Evolutionary conservation across 2,888 invertebrate genomes (phyloP).

Genomic region (Yponomeuta evonymella): DNA sequence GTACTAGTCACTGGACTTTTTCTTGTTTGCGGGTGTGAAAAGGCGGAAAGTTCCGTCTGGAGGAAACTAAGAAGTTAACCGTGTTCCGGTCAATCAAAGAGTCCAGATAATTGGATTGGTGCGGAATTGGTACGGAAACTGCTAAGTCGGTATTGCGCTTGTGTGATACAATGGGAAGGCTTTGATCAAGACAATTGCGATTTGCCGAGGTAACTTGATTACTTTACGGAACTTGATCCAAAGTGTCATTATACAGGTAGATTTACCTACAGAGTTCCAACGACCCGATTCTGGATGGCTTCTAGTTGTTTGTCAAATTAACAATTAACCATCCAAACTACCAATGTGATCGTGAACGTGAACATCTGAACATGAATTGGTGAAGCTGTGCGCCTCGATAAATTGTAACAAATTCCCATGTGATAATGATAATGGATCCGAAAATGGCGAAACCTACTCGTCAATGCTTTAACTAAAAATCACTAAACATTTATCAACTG

Average conservation of each 20-base stretch:
- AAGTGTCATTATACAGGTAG: neutral
- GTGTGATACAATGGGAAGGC: neutral
- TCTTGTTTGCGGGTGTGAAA: neutral
- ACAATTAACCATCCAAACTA: no score
- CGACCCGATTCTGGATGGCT: no score
- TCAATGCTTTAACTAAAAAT: no score
- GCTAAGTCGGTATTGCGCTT: neutral
- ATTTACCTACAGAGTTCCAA: no score
- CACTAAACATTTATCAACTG: no score
- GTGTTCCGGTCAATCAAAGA: slow-evolving; percentile 8
- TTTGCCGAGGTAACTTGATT: neutral
- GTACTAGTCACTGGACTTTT: neutral
- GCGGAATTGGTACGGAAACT: slow-evolving; percentile 3
- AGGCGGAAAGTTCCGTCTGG: neutral
- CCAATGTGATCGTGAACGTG: no score
- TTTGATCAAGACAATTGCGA: neutral
- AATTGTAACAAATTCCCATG: no score
- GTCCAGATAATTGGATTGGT: slow-evolving; percentile 10
- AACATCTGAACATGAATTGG: no score
- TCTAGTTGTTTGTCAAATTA: no score
- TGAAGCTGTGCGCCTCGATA: no score
- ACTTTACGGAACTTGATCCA: neutral
- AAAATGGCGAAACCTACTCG: no score
- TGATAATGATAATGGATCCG: no score
- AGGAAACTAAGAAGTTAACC: slow-evolving; percentile 6